Base-by-base conservation (phyloP, 2,113 vertebrate genomes). In the Megaceryle torquata region DNA sequence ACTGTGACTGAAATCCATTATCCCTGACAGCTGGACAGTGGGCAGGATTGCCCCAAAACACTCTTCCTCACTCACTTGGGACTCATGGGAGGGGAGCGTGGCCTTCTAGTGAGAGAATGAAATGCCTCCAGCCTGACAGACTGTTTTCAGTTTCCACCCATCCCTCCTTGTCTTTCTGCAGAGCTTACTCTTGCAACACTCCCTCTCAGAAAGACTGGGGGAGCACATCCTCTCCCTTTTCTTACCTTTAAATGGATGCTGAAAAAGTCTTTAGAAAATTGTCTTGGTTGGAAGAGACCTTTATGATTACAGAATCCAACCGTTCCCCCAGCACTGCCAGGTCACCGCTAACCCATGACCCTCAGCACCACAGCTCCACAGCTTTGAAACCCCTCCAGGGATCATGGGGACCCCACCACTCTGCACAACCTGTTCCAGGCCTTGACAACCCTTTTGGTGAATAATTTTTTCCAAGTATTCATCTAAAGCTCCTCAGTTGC, bases 51-150 rank as follows among this genome's bases (percentile, higher is more conserved):
- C 64, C 86, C 20, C 1, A 46, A 82, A 84, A 4, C 16, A 29
- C 28, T n/a, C 25, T 39, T 76, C 35, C 43, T 85, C 2, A 0
- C 31, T 88, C 64, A 9, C 1, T 0, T 1, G 2, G 70, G 48
- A 63, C 33, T 46, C 1, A 0, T 2, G 8, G 64, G 43, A 31
- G 43, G 15, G 39, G 43, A 86, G 8, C 28, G 2, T 31, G 41
- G 20, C 20, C 26, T 70, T 72, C 16, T 5, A 50, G 29, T 9
- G 15, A 93, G 64, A 74, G 31, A 48, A 31, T 22, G 7, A 85
- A 85, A 50, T 14, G 20, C 37, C 37, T 91, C 53, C 26, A 74
- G 41, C 33, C 48, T 28, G 9, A 26, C 0, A 0, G 24, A 46
- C 57, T 82, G 15, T 24, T 72, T 89, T 33, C 21, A 22, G 22